Conservation (phyloP, 2,888 invertebrate genomes). For the Chirona hameri region DNA sequence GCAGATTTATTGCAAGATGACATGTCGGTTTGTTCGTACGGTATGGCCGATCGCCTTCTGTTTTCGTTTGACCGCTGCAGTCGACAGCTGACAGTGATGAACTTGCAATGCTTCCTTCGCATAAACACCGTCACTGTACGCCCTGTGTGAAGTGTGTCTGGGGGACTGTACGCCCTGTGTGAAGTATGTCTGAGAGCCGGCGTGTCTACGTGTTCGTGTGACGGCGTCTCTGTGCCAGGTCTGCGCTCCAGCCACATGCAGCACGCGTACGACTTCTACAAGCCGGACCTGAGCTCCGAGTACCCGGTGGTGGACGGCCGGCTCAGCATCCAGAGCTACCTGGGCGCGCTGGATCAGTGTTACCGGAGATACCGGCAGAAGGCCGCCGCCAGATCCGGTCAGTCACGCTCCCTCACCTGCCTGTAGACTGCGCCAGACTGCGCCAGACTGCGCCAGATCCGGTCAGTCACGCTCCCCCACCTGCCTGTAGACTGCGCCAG, state of each 20-base stretch:
- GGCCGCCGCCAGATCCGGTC: conserved; percentile 43
- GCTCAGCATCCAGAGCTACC: conserved; percentile 89
- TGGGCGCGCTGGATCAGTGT: conserved; percentile 87
- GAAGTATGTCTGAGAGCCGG: no score
- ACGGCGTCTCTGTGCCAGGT: conserved; percentile 49
- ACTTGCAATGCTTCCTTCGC: no score
- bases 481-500: conserved; percentile 47
- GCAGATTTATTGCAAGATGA: no score
- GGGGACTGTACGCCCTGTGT: neutral
- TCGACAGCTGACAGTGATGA: neutral
- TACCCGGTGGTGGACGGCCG: conserved; percentile 95
- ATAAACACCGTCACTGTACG: no score
- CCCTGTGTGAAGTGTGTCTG: neutral
- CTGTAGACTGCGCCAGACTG: no score
- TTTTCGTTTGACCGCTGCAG: no score
- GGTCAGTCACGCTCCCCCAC: no score
- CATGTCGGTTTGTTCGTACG: no score
- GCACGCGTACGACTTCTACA: conserved; percentile 97
- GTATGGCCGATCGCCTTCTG: neutral
- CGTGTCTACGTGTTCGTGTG: no score
- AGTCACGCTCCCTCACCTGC: neutral
- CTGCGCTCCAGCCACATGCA: conserved; percentile 83
- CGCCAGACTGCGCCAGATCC: no score
- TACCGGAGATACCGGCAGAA: conserved; percentile 71
- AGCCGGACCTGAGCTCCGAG: conserved; percentile 88